Evolutionary conservation across 2,888 invertebrate species (phyloP), one percentile per base, ranked within the genome.

Genomic region (Yponomeuta cagnagella): DNA sequence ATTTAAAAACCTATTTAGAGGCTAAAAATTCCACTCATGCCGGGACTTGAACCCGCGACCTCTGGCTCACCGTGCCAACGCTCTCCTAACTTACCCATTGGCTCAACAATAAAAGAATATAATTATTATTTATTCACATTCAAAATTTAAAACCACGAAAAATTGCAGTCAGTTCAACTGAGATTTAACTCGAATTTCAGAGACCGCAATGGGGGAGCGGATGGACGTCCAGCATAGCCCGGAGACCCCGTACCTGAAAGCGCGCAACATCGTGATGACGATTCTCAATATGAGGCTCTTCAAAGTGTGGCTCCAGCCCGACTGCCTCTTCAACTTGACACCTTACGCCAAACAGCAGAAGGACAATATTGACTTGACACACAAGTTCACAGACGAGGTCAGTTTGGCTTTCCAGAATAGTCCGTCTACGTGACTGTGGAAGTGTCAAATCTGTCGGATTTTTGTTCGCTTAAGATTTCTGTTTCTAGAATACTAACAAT

Each of bases 191-290:
- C 52, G 5, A 58, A 58, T 30, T 70, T 48, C 10, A 94, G 95
- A 96, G 82, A 95, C 95, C 2, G 95, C 95, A 1, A 95, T 96
- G 96, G 96, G 96, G 0, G 92, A 93, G 72, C 89, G 92, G 68
- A 93, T 95, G 80, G 89, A 93, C 71, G 93, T 94, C 0, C 94
- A 94, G 77, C 88, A 90, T 67, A 86, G 89, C 0, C 83, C 85
- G 0, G 92, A 94, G 71, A 92, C 93, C 0, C 92, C 93, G n/a
- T 95, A 94, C 82, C 89, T 94, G 33, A 86, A 89, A 71, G 93
- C 94, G 31, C 90, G 94, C n/a, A 86, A 83, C 74, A 89, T 83
- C 0, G 86, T 88, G 30, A 89, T 93, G 81, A 81, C 84, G 48
- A 89, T 93, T 70, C 77, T 93, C 2, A 92, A 86, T 78, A 86